phyloP scores from a whole-genome alignment of 2,113 vertebrate species.

The Corynorhinus townsendii region DNA sequence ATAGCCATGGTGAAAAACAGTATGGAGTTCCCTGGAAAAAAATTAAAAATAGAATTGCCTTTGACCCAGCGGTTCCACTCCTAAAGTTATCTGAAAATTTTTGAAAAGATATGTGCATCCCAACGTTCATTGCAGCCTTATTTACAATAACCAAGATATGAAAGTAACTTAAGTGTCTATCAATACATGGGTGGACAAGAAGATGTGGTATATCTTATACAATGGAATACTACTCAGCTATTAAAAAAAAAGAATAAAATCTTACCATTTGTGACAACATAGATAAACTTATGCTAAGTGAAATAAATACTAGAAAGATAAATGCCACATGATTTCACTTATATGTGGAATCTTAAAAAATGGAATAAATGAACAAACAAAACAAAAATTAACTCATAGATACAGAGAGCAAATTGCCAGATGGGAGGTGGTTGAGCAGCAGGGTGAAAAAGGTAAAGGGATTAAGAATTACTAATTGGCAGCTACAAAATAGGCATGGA shows the following conservation, averaged over 20 bases:
- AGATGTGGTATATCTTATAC: not conserved
- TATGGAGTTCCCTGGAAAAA: not conserved
- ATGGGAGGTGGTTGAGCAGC: no score
- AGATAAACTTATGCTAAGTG: not conserved
- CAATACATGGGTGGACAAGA: not conserved
- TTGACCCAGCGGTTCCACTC: not conserved
- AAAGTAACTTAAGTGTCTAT: not conserved
- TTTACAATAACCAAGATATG: not conserved
- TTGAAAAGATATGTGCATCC: not conserved
- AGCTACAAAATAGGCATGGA: not conserved
- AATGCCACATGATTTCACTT: not conserved
- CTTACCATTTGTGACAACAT: not conserved
- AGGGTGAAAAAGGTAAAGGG: not conserved
- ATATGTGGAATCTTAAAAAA: not conserved
- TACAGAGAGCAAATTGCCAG: not conserved
- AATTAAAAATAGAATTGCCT: not conserved
- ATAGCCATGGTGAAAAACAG: not conserved
- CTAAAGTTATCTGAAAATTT: not conserved
- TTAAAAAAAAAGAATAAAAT: not conserved
- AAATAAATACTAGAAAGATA: not conserved
- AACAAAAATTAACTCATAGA: not conserved
- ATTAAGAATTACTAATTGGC: not conserved
- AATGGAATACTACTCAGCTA: not conserved
- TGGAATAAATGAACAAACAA: not conserved
- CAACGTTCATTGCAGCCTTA: not conserved